Conservation (phyloP, 2,113 vertebrate genomes). For the Acanthisitta chloris region DNA sequence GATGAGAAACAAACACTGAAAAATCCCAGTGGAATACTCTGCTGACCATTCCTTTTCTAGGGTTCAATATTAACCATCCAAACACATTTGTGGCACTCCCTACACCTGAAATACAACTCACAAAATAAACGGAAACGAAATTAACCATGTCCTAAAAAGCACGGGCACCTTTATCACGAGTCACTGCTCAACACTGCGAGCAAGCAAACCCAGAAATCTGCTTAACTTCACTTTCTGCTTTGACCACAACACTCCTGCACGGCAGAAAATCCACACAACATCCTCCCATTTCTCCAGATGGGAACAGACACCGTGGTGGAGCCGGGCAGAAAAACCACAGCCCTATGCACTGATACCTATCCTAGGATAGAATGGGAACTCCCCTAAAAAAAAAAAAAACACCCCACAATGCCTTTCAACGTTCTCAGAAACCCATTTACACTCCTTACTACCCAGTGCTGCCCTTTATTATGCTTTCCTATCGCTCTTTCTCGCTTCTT, state of each 20-base stretch:
- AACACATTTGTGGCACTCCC: neutral
- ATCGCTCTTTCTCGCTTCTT: too few relatives aligned
- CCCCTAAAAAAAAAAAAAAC: rapidly evolving
- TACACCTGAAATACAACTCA: neutral
- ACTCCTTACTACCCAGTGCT: neutral
- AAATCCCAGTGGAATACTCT: rapidly evolving
- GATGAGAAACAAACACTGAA: neutral
- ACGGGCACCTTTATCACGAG: neutral
- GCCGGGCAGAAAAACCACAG: neutral
- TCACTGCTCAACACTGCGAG: neutral
- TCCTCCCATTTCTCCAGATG: neutral
- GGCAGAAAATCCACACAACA: rapidly evolving
- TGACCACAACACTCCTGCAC: too few relatives aligned
- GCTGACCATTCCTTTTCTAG: neutral
- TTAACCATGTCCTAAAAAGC: neutral
- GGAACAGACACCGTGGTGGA: rapidly evolving
- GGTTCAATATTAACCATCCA: neutral
- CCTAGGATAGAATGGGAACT: neutral
- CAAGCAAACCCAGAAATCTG: neutral
- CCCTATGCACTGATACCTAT: rapidly evolving
- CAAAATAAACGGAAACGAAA: neutral
- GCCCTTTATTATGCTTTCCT: neutral
- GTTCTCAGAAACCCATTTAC: neutral
- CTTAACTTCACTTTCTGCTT: neutral
- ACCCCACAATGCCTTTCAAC: neutral